Base-by-base conservation (phyloP, 2,797 vertebrate genomes). In the Eulemur coronatus region DNA sequence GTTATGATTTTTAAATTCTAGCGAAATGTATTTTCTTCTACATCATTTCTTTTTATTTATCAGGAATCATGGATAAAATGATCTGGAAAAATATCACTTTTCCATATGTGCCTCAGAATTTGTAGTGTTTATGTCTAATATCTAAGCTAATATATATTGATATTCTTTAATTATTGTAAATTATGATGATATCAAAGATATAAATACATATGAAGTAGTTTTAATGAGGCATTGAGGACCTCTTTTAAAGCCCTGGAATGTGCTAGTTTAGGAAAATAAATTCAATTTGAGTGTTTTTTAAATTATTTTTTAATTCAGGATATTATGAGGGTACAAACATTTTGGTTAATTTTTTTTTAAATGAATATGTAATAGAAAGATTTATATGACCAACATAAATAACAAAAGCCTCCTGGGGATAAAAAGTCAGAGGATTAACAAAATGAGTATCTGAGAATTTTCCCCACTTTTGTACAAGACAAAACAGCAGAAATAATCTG, bases 351-450 rank as follows among this genome's bases (percentile, higher is more conserved):
- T 4, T 50, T 65, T 55, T 61, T 46, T 86, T n/a, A 81, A 96
- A 38, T 82, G 43, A 94, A 35, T 59, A 35, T 33, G 9, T 73
- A 84, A 59, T 30, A 80, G n/a, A 84, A 90, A 63, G 38, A n/a
- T 65, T 85, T 88, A 41, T 61, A 84, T 3, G 13, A 93, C 46
- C 69, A 78, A 55, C 35, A 75, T 48, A 91, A 92, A 67, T 69
- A 82, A 30, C 20, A 90, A 50, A 89, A 76, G 72, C 0, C 33
- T 81, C 26, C 2, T 20, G 92, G 35, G 48, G 33, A 57, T 63
- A 78, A 89, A 97, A 81, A 28, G 26, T 91, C 22, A 82, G 50
- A 78, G 28, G 8, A 91, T 81, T 90, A 92, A 76, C 13, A 85
- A 57, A 75, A 72, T 75, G 63, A 91, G 13, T 90, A 75, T 50